Evolutionary conservation across 2,797 vertebrate genomes (phyloP).

Genomic region (Malacoctenus gilli): DNA sequence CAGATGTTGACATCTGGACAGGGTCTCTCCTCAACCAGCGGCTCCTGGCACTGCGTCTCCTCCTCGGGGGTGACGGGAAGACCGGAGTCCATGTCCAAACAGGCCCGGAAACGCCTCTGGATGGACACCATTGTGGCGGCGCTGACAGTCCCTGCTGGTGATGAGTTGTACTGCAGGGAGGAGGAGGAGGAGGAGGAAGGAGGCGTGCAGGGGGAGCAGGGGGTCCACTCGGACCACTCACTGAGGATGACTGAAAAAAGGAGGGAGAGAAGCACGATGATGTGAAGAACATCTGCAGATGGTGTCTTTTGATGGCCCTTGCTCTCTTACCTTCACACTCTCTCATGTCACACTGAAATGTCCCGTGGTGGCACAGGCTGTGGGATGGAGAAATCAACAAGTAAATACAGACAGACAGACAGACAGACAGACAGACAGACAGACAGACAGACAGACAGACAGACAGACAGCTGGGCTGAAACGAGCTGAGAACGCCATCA

Average conservation of each 20-base stretch:
- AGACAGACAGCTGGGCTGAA: no score
- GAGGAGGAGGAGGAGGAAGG: constrained; percentile 48
- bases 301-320: background rate
- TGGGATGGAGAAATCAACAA: no score
- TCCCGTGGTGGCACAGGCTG: constrained; percentile 82
- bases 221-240: constrained; percentile 89
- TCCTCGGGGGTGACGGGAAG: constrained; percentile 61
- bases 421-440: constrained; percentile 18
- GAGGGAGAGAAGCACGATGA: background rate
- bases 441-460: background rate
- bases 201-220: constrained; percentile 84
- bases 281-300: background rate
- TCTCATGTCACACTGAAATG: constrained; percentile 79
- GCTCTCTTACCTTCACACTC: constrained; percentile 81
- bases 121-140: constrained; percentile 69
- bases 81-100: constrained; percentile 86
- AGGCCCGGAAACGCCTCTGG: constrained; percentile 86
- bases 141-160: background rate
- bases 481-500: no score
- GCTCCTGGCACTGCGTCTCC: constrained; percentile 65
- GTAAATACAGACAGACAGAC: no score
- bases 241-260: constrained; percentile 81
- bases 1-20: constrained; percentile 82
- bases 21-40: constrained; percentile 78
- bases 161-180: constrained; percentile 33